Evolutionary conservation across 2,797 vertebrate genomes (phyloP).

Genomic region (Chanos chanos): DNA sequence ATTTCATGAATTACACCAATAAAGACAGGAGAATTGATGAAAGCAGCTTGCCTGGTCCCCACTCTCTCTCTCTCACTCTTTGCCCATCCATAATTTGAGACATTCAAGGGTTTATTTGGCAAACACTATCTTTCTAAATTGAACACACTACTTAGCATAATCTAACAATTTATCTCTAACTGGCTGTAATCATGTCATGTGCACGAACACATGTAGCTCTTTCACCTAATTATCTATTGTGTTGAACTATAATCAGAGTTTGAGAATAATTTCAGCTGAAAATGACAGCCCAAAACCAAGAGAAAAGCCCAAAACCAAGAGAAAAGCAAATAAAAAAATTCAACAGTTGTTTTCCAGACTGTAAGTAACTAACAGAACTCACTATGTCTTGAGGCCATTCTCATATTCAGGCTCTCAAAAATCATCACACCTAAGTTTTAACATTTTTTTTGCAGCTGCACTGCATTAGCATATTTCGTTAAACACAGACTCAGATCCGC

Average conservation of each 20-base stretch:
- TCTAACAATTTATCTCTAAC: constrained; percentile 36
- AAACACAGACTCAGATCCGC: too few species aligned
- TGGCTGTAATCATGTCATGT: constrained; percentile 39
- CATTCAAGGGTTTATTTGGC: constrained; percentile 22
- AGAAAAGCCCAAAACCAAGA: background rate
- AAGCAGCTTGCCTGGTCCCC: constrained; percentile 14
- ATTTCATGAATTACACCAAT: constrained; percentile 50
- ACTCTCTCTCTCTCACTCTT: background rate
- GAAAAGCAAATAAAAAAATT: background rate
- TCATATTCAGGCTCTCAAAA: background rate
- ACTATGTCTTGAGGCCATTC: background rate
- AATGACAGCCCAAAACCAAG: constrained; percentile 10
- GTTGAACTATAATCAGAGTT: constrained; percentile 24
- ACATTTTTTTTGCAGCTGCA: too few species aligned
- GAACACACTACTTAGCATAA: constrained; percentile 8
- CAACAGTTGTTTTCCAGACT: background rate
- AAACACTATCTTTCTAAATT: constrained; percentile 30
- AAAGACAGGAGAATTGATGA: constrained; percentile 30
- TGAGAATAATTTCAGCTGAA: constrained; percentile 20
- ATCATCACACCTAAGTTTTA: too few species aligned
- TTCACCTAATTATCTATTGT: constrained; percentile 11
- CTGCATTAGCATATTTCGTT: too few species aligned
- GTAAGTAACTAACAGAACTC: too few species aligned
- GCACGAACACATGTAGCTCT: constrained; percentile 12
- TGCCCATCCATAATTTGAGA: background rate